Percentiles rank a stretch among this genome's conserved stretches.
Conservation (phyloP, 2,888 invertebrate species). For the Platynereis dumerilii region DNA sequence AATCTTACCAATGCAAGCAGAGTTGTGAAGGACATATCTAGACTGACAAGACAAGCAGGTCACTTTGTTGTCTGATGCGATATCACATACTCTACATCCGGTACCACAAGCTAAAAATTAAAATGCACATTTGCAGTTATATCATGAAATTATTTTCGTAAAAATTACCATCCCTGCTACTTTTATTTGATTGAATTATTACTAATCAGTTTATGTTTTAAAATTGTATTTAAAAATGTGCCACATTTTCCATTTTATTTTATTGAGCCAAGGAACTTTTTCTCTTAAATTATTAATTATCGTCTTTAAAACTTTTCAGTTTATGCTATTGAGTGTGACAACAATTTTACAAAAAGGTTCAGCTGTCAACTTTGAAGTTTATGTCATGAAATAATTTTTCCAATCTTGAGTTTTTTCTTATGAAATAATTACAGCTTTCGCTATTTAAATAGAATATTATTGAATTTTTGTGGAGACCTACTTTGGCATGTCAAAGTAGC, state of each 20-base stretch:
- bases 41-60: constrained; percentile 4
- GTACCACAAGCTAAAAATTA: constrained; percentile 4
- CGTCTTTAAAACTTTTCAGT: no score
- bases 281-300: no score
- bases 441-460: not conserved
- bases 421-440: not conserved
- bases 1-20: not conserved
- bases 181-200: not conserved
- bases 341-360: no score
- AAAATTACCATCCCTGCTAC: not conserved
- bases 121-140: not conserved
- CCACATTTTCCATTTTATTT: no score
- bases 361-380: no score
- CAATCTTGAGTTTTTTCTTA: no score
- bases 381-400: no score
- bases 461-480: not conserved
- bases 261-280: no score
- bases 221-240: not conserved
- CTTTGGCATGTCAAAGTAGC: not conserved
- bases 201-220: not conserved
- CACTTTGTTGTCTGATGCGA: not conserved
- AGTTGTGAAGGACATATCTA: not conserved
- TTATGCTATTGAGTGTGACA: no score
- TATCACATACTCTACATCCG: constrained; percentile 5
- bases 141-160: not conserved